phyloP scores from a whole-genome alignment of 2,113 vertebrate species.

The Lycaon pictus region DNA sequence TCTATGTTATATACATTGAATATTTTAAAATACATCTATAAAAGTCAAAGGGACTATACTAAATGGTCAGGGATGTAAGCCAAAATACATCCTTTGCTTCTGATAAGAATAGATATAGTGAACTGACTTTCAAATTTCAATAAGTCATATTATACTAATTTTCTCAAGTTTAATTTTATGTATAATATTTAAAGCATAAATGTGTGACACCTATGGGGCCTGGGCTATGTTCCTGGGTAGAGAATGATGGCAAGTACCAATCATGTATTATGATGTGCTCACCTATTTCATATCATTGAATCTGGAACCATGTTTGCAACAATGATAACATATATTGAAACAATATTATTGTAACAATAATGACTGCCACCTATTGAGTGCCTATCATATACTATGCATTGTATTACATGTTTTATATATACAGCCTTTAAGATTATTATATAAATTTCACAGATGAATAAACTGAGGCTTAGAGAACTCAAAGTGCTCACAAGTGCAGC shows the following conservation, averaged over 20 bases:
- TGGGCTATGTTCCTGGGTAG: not conserved
- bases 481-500: not conserved
- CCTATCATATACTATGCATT: not conserved
- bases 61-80: not conserved
- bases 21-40: not conserved
- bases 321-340: not conserved
- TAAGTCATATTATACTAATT: not conserved
- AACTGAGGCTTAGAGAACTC: not conserved
- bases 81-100: conserved; percentile 8
- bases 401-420: not conserved
- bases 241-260: not conserved
- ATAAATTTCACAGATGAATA: not conserved
- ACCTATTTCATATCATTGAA: not conserved
- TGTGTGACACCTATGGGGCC: not conserved
- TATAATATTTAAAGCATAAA: not conserved
- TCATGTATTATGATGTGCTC: not conserved
- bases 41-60: not conserved
- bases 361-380: not conserved
- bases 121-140: not conserved
- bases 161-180: conserved; percentile 13
- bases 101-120: not conserved
- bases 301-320: not conserved
- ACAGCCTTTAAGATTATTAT: not conserved
- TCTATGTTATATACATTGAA: not conserved
- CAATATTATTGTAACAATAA: not conserved